phyloP scores from a whole-genome alignment of 64 coral and sea anemone genomes.

The Pachyseris speciosa region DNA sequence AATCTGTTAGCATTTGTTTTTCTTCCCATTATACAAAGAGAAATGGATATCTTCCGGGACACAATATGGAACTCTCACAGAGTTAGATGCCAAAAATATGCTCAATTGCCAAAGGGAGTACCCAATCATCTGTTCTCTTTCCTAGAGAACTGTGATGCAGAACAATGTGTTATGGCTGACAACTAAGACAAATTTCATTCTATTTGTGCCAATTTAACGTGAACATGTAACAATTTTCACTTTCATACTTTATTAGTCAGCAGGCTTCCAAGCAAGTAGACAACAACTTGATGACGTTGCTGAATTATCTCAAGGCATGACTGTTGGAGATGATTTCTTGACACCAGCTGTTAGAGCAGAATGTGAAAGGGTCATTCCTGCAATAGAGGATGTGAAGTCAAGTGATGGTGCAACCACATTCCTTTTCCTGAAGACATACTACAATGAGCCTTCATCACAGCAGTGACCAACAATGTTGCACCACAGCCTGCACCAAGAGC shows the following conservation, averaged over 20 bases:
- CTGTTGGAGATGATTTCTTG: constrained; percentile 63
- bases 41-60: constrained; percentile 46
- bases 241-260: too few relatives aligned
- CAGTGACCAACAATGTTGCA: not conserved
- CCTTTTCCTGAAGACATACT: constrained; percentile 68
- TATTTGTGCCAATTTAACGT: too few relatives aligned
- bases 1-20: too few relatives aligned
- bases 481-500: not conserved
- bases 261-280: too few relatives aligned
- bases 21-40: constrained; percentile 40
- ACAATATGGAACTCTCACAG: constrained; percentile 63
- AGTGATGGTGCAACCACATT: too few relatives aligned
- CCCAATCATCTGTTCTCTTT: too few relatives aligned
- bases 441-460: constrained; percentile 30
- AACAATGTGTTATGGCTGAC: constrained; percentile 60
- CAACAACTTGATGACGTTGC: constrained; percentile 71
- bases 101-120: constrained; percentile 47
- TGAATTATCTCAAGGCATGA: constrained; percentile 47
- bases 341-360: too few relatives aligned
- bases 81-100: constrained; percentile 64
- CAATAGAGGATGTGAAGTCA: too few relatives aligned
- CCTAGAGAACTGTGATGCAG: constrained; percentile 66
- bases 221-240: too few relatives aligned
- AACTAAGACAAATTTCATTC: too few relatives aligned
- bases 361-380: too few relatives aligned